Evolutionary conservation across 2,797 vertebrate genomes (phyloP).

Genomic region (Lindbergichthys nudifrons): DNA sequence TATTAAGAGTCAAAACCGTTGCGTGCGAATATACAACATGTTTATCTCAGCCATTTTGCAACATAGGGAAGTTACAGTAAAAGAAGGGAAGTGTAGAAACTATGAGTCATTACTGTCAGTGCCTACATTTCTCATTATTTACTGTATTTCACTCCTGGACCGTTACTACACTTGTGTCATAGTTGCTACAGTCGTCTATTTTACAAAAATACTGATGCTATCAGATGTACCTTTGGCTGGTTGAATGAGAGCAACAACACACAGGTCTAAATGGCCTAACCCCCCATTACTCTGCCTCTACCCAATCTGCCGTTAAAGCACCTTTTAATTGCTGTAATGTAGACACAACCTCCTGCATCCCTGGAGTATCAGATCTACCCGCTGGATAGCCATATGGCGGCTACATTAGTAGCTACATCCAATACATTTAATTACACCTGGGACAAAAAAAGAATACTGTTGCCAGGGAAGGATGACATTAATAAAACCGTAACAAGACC

Average conservation of each 20-base stretch:
- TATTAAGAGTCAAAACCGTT: not conserved
- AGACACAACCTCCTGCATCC: conserved; percentile 12
- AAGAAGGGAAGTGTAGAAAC: conserved; percentile 60
- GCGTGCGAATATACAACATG: conserved; percentile 12
- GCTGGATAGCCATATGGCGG: conserved; percentile 18
- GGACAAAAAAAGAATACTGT: not conserved
- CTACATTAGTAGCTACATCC: conserved; percentile 3
- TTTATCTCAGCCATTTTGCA: conserved; percentile 44
- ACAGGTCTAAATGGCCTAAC: conserved; percentile 1
- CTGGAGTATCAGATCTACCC: conserved; percentile 1
- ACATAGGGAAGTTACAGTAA: conserved; percentile 61
- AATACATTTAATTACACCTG: conserved; percentile 15
- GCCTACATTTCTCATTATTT: conserved; percentile 15
- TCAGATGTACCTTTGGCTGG: conserved; percentile 13
- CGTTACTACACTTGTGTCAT: not conserved
- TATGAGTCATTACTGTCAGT: conserved; percentile 18
- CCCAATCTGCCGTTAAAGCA: conserved; percentile 16
- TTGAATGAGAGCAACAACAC: conserved; percentile 34
- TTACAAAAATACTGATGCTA: conserved; percentile 24
- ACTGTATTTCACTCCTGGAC: conserved; percentile 25
- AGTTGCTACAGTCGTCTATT: conserved; percentile 30
- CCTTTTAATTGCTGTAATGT: conserved; percentile 33
- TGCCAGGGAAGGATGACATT: not conserved
- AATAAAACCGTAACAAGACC: not conserved
- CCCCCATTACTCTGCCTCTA: not conserved